Base-by-base conservation (phyloP, 2,113 vertebrate genomes). In the Phodopus roborovskii region DNA sequence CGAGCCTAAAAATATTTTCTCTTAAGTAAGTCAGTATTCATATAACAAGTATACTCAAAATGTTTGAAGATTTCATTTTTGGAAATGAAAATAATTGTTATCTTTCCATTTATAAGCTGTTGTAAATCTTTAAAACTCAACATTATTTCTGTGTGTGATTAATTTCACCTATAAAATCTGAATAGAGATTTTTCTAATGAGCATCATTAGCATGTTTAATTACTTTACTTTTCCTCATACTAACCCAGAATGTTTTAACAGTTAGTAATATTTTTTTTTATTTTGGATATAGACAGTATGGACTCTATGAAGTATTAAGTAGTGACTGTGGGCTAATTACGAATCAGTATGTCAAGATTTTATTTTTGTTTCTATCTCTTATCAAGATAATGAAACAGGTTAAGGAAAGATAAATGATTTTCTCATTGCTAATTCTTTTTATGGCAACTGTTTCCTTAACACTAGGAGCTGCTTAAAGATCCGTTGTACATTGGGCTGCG, bases 401-500 rank as follows among this genome's bases (percentile, higher is more conserved):
- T 85, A 20, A 90, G n/a, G 39, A 83, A 90, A 16, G 70, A 9
- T 68, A 68, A 91, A 50, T 73, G 50, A 79, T 24, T 83, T 87
- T 12, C 24, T 48, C 70, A 60, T 87, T 85, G 74, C 42, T 93
- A 50, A 79, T 81, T 79, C 45, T 90, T 66, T 92, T 73, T 71
- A 33, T 90, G 91, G 2, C 83, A 60, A 81, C n/a, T 93, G 91
- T 98, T 96, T 96, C 93, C 45, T 58, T 56, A 10, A n/a, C 50
- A 97, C 96, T 97, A 99, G 99, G 95, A 98, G 24, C 98, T 99
- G 94, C 98, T 99, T 97, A 99, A 99, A 96, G 99, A 99, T 98
- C 99, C 99, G 39, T 97, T 99, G 91, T 99, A 99, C 98, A 99
- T 99, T 87, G 99, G 99, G 36, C 98, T 99, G 93, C 99, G 99